Evolutionary conservation across 2,888 invertebrate species (phyloP), one percentile per base, ranked within the genome.

Genomic region (Leptinotarsa juncta): DNA sequence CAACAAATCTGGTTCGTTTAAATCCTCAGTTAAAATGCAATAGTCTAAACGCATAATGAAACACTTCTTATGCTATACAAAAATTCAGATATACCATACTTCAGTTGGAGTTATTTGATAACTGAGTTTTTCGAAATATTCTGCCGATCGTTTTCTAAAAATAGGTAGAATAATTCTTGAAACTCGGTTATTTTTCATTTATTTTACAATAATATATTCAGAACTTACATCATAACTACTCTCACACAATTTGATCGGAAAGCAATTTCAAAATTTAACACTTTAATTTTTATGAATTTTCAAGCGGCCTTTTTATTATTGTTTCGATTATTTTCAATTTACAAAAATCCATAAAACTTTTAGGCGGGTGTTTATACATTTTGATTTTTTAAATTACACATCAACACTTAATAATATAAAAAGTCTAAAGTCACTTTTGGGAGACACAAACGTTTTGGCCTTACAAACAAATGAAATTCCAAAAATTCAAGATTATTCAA

Each of bases 41-140:
- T 88, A 88, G 88, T 85, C 88, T 84, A 87, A 88, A 88, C 88
- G 88, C 85, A 85, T 85, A 83, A 84, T 75, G 80, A 82, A 79
- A 70, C 77, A 72, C 67, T 75, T 81, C 80, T 82, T 84, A 85
- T 86, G 85, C 87, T 86, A 88, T 85, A 88, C 88, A 88, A 87
- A 87, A 85, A 83, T 84, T 87, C 85, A 82, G 87, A 86, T 86
- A 85, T 83, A 85, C 88, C 88, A 88, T 81, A 87, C 87, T 84
- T 88, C 70, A 79, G 87, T 88, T 87, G 77, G 70, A 75, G 82
- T 84, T 86, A 79, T 84, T 83, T 83, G 72, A 79, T 82, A 80
- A 74, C 82, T 74, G 72, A 75, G 72, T 79, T 81, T 78, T 80
- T 78, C 79, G 72, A 78, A 82, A 79, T 79, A 81, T 80, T 75